phyloP scores from a whole-genome alignment of 2,113 vertebrate species.

The Cyanoliseus patagonus region DNA sequence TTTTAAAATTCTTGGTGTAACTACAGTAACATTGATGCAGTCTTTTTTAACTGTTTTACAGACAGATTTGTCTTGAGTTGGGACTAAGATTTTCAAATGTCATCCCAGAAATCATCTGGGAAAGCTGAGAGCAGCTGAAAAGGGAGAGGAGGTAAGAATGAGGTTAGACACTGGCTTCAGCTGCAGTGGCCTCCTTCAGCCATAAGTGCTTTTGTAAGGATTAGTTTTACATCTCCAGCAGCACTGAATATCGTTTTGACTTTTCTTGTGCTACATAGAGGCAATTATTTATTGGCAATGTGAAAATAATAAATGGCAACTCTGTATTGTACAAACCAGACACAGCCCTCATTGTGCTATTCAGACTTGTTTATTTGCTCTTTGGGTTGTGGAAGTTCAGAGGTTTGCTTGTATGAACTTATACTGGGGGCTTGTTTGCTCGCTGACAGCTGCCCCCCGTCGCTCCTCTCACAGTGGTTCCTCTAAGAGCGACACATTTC shows the following conservation, averaged over 20 bases:
- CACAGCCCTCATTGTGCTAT: constrained; percentile 73
- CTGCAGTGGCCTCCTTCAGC: background rate
- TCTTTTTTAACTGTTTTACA: background rate
- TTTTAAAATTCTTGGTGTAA: background rate
- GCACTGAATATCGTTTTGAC: constrained; percentile 16
- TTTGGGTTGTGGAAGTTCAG: constrained; percentile 11
- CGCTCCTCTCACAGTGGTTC: background rate
- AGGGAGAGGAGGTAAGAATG: background rate
- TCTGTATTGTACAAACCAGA: constrained; percentile 69
- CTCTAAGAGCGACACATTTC: background rate
- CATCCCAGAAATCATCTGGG: background rate
- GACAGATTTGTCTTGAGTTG: background rate
- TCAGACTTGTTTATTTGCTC: constrained; percentile 73
- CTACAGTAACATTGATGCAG: no score
- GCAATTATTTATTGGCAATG: constrained; percentile 56
- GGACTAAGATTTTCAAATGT: background rate
- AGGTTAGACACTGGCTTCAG: accelerated
- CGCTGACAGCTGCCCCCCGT: background rate
- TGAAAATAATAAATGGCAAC: constrained; percentile 47
- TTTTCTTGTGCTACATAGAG: constrained; percentile 49
- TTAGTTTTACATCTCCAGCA: constrained; percentile 38
- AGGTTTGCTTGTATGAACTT: constrained; percentile 8
- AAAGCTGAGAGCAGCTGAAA: background rate
- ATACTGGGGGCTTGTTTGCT: background rate
- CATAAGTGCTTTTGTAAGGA: background rate